Evolutionary conservation across 2,113 vertebrate genomes (phyloP), one percentile per base, ranked within the genome.

Genomic region (Coturnix japonica): DNA sequence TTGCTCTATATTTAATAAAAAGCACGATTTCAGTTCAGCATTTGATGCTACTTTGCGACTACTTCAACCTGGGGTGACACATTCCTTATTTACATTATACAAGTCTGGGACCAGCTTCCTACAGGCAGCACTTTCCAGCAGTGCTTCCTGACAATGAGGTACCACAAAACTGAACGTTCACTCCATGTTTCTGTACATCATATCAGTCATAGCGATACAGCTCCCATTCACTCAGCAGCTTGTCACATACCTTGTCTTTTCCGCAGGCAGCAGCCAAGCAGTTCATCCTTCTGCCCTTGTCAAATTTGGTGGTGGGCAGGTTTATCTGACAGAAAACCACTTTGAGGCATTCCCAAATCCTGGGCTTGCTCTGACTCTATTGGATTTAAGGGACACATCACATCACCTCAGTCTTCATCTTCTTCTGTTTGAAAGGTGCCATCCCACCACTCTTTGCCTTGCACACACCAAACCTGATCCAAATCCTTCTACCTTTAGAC

Each of bases 131-230:
- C 67, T 80, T 63, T 26, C 11, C n/a, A 28, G 14, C 26, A 43
- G 51, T 53, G 25, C 44, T 46, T 66, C 57, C 70, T 81, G 44
- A 23, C 70, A 30, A 57, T 1, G 14, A 59, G 51, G 11, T 35
- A 31, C 28, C 3, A 3, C 49, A 57, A 57, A 81, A 3, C 71
- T 49, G 43, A 44, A 15, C 31, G 37, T 37, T 70, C 76, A 30
- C 22, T 3, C 47, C 6, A 2, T 56, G 22, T 30, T 49, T 12
- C n/a, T 39, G 23, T 15, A 17, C 28, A 13, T 61, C 0, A 0
- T 28, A 37, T 22, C 49, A 8, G 9, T 9, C 54, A 47, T 37
- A 53, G 11, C 0, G 0, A 46, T 5, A 3, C 6, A 60, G 41
- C 31, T 26, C 37, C 31, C 7, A 0, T 17, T 66, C 51, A 17